Percentiles rank a stretch among this genome's conserved stretches.
phyloP scores from a whole-genome alignment of 2,888 invertebrate genomes.

The Machimus rusticus region DNA sequence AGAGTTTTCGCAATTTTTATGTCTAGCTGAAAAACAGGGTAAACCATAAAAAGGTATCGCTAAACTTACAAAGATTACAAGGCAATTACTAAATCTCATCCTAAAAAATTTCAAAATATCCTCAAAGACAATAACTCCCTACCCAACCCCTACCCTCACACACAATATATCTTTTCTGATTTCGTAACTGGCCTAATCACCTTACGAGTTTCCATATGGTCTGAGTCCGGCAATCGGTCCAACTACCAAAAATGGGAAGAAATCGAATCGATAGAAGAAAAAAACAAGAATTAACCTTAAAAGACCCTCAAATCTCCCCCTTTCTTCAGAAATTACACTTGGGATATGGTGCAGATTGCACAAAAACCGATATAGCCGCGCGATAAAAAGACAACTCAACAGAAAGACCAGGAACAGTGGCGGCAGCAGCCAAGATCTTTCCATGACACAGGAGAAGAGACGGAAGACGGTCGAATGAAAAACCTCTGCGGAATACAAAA shows the following conservation, averaged over 20 bases:
- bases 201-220: not conserved
- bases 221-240: not conserved
- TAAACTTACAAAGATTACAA: not conserved
- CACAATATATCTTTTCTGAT: not conserved
- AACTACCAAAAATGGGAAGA: not conserved
- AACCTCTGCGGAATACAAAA: slow-evolving; percentile 39
- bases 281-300: not conserved
- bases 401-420: not conserved
- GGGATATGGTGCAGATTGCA: not conserved
- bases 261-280: not conserved
- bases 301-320: not conserved
- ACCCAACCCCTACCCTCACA: not conserved
- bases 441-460: slow-evolving; percentile 21
- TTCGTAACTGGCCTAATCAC: not conserved
- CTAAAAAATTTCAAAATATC: not conserved
- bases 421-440: not conserved
- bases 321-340: slow-evolving; percentile 5
- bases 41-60: not conserved
- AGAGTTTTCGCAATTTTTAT: no score
- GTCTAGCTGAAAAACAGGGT: no score
- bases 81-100: not conserved
- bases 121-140: not conserved
- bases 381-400: not conserved
- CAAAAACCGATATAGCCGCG: not conserved
- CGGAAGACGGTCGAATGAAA: slow-evolving; percentile 1